Evolutionary conservation across 2,113 vertebrate species (phyloP).

Genomic region (Dendropsophus ebraccatus): DNA sequence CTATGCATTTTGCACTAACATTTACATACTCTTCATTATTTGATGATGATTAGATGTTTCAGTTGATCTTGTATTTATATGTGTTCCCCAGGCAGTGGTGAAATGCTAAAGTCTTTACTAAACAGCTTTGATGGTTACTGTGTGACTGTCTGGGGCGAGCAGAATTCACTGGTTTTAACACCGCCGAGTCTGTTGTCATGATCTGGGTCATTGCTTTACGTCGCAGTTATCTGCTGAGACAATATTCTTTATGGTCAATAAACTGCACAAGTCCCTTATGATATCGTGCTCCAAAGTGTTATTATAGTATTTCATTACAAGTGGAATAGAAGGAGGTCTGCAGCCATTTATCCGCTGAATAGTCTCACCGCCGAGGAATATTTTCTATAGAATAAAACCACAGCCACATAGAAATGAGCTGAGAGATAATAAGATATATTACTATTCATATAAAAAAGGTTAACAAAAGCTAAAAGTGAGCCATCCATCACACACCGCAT

Average conservation of each 20-base stretch:
- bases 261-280: conserved; percentile 43
- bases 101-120: background rate
- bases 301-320: conserved; percentile 47
- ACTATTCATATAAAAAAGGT: conserved; percentile 1
- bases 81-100: background rate
- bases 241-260: conserved; percentile 52
- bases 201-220: conserved; percentile 50
- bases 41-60: too few species aligned
- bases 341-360: conserved; percentile 26
- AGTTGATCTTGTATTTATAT: background rate
- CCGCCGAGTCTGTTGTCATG: conserved; percentile 13
- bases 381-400: conserved; percentile 10
- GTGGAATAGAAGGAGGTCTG: conserved; percentile 32
- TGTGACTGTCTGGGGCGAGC: conserved; percentile 12
- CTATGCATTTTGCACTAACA: too few species aligned
- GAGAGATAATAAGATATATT: background rate
- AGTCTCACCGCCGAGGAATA: background rate
- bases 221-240: conserved; percentile 19
- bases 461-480: background rate
- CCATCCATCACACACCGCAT: background rate
- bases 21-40: too few species aligned
- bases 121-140: background rate
- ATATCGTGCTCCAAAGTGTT: conserved; percentile 34
- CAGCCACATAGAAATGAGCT: background rate
- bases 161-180: conserved; percentile 10